Conservation (phyloP, 2,113 vertebrate genomes). For the Climacteris rufus region DNA sequence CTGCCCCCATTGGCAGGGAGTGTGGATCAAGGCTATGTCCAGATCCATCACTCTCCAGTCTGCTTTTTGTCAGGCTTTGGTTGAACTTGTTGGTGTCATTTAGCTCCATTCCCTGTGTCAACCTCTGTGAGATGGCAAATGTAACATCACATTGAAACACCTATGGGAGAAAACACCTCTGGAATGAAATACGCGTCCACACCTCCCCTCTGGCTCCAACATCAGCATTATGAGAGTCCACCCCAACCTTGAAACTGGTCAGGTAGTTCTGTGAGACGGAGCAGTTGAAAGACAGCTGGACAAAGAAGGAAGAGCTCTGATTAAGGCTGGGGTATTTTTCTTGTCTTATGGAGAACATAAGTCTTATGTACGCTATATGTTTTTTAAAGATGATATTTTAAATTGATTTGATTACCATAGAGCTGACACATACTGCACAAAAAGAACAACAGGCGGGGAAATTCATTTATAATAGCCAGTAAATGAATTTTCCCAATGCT, state of each 20-base stretch:
- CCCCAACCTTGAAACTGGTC: neutral
- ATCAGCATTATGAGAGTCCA: neutral
- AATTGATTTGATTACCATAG: conserved; percentile 40
- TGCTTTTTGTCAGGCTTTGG: neutral
- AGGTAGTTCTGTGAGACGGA: neutral
- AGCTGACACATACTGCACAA: conserved; percentile 25
- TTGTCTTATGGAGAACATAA: neutral
- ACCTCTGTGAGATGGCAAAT: neutral
- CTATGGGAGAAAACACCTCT: neutral
- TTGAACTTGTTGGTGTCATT: neutral
- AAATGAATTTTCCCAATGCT: conserved; percentile 48
- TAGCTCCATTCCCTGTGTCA: neutral
- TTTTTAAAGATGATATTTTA: conserved; percentile 43
- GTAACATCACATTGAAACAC: neutral
- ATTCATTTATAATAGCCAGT: conserved; percentile 56
- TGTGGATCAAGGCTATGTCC: accelerated
- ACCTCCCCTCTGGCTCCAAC: neutral
- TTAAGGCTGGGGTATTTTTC: neutral
- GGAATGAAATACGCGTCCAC: neutral
- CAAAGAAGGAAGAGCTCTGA: neutral
- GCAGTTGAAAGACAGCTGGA: neutral
- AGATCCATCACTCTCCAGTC: neutral
- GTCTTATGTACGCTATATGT: neutral
- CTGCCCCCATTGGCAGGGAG: neutral
- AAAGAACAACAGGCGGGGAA: conserved; percentile 42